A percentile compares a stretch with the other conserved stretches of the same genome.
Evolutionary conservation across 2,113 vertebrate species (phyloP).

Genomic region (Corythornis cristatus): DNA sequence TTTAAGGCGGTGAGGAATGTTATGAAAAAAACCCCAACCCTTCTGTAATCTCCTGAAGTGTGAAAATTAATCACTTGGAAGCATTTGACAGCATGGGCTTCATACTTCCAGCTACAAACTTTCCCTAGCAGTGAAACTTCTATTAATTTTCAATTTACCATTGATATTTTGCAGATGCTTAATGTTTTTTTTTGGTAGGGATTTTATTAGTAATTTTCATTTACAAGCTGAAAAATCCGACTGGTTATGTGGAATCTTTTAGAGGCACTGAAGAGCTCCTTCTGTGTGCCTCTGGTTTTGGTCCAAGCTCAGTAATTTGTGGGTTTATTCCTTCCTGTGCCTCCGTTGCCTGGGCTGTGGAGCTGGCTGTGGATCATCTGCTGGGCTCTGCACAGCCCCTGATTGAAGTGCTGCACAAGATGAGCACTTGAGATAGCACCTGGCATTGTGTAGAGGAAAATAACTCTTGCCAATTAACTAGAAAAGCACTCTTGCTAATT

Average conservation of each 20-base stretch:
- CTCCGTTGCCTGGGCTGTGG: background rate
- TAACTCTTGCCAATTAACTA: slow-evolving; percentile 5
- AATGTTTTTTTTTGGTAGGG: background rate
- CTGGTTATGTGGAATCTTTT: background rate
- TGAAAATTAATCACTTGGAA: slow-evolving; percentile 17
- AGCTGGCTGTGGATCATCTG: background rate
- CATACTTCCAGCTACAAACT: background rate
- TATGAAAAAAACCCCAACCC: background rate
- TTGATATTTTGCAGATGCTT: background rate
- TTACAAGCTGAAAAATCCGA: background rate
- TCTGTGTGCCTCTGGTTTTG: background rate
- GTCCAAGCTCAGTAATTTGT: background rate
- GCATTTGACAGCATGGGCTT: background rate
- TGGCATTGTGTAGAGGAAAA: background rate
- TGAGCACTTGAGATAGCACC: background rate
- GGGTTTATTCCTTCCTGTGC: background rate
- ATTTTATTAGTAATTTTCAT: background rate
- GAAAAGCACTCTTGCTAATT: slow-evolving; percentile 35
- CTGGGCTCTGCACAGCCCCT: background rate
- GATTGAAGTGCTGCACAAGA: background rate
- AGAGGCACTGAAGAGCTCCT: background rate
- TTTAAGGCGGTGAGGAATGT: background rate
- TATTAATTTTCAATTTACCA: background rate
- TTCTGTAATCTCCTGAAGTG: background rate
- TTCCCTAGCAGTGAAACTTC: background rate